Conservation (phyloP, 2,888 invertebrate genomes). For the Eremobia ochroleuca region DNA sequence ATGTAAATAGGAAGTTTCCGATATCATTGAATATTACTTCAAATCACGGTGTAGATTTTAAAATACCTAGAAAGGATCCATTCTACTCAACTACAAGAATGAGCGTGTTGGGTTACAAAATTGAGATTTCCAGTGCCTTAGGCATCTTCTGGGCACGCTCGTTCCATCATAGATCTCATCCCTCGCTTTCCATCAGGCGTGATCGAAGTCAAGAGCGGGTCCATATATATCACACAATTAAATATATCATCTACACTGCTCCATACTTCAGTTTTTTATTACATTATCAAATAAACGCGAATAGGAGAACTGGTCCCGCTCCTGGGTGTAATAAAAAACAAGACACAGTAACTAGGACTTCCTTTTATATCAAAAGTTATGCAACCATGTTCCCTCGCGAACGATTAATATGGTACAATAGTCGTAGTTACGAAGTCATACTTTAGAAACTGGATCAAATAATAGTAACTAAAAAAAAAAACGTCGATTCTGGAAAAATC, state of each 20-base stretch:
- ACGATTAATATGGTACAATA: conserved; percentile 38
- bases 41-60: neutral
- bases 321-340: conserved; percentile 36
- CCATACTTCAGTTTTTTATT: conserved; percentile 12
- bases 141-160: too few relatives aligned
- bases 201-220: too few relatives aligned
- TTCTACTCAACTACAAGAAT: neutral
- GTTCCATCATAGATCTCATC: too few relatives aligned
- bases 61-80: neutral
- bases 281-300: conserved; percentile 23
- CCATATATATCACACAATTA: too few relatives aligned
- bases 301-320: conserved; percentile 32
- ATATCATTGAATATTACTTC: neutral
- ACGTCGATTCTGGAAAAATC: too few relatives aligned
- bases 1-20: neutral
- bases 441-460: conserved; percentile 7
- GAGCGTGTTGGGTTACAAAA: neutral
- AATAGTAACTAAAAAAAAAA: neutral
- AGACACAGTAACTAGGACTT: conserved; percentile 41
- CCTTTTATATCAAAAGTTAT: conserved; percentile 50
- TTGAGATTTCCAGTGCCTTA: too few relatives aligned
- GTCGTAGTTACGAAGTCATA: conserved; percentile 29
- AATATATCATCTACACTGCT: neutral
- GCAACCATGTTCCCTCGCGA: conserved; percentile 37
- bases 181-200: too few relatives aligned